Evolutionary conservation across 2,888 invertebrate species (phyloP).

Genomic region (Tetramorium bicarinatum): DNA sequence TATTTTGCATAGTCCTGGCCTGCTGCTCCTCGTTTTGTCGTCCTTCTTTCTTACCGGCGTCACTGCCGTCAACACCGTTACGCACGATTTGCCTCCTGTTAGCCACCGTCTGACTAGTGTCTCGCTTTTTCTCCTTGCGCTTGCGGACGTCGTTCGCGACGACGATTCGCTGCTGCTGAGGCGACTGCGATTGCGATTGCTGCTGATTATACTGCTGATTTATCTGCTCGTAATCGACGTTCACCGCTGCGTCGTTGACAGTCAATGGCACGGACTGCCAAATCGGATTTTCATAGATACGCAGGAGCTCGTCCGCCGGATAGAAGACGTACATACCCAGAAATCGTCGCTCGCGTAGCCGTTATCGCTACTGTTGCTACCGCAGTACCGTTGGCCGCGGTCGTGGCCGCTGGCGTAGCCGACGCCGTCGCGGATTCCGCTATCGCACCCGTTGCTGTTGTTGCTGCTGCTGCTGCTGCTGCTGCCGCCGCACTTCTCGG

Average conservation of each 20-base stretch:
- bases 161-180: slow-evolving; percentile 14
- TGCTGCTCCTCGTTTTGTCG: slow-evolving; percentile 48
- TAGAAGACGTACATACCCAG: slow-evolving; percentile 85
- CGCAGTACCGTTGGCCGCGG: slow-evolving; percentile 33
- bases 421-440: slow-evolving; percentile 51
- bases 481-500: slow-evolving; percentile 66
- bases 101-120: slow-evolving; percentile 34
- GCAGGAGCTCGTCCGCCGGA: slow-evolving; percentile 83
- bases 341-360: slow-evolving; percentile 50
- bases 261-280: slow-evolving; percentile 67
- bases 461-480: slow-evolving; percentile 44
- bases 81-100: slow-evolving; percentile 43
- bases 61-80: slow-evolving; percentile 38
- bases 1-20: slow-evolving; percentile 83
- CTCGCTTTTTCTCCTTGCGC: slow-evolving; percentile 38
- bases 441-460: slow-evolving; percentile 30
- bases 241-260: slow-evolving; percentile 45
- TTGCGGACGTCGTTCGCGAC: slow-evolving; percentile 19
- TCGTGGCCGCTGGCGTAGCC: slow-evolving; percentile 44
- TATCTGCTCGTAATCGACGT: slow-evolving; percentile 50
- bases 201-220: slow-evolving; percentile 39
- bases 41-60: slow-evolving; percentile 45
- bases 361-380: slow-evolving; percentile 27
- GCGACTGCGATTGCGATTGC: slow-evolving; percentile 12
- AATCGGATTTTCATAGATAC: slow-evolving; percentile 82